phyloP scores from a whole-genome alignment of 2,113 vertebrate species.

The Silurus asotus region DNA sequence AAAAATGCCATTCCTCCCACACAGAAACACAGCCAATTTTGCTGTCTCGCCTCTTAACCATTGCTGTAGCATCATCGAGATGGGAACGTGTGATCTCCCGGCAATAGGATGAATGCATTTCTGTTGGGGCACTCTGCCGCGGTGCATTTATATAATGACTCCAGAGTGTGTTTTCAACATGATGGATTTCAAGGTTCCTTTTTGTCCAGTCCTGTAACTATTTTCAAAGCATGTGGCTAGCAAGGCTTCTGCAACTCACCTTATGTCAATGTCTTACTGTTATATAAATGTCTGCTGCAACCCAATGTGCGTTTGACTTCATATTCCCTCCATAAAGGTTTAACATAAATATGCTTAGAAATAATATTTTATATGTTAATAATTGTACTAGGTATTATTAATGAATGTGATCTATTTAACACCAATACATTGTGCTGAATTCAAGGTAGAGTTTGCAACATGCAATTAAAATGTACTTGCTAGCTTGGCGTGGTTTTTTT shows the following conservation, averaged over 20 bases:
- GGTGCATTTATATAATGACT: constrained; percentile 3
- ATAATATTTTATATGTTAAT: not conserved
- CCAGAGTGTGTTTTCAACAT: not conserved
- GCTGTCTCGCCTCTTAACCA: not conserved
- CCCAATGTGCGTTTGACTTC: not conserved
- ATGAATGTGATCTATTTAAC: not conserved
- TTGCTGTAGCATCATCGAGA: not conserved
- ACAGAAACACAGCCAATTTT: not conserved
- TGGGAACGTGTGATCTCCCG: not conserved
- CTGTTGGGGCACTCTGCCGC: not conserved
- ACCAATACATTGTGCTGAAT: not conserved
- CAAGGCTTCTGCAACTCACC: not conserved
- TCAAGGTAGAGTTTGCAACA: no score
- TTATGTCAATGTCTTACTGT: not conserved
- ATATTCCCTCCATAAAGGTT: not conserved
- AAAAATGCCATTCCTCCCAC: not conserved
- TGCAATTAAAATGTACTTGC: no score
- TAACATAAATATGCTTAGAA: not conserved
- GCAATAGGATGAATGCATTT: not conserved
- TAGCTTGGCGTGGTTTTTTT: no score
- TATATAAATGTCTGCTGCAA: not conserved
- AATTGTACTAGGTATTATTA: not conserved
- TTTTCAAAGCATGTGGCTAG: not conserved
- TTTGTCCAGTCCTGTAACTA: not conserved
- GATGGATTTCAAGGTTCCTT: constrained; percentile 11